phyloP scores from a whole-genome alignment of 2,113 vertebrate species.

The Phoxinus phoxinus region DNA sequence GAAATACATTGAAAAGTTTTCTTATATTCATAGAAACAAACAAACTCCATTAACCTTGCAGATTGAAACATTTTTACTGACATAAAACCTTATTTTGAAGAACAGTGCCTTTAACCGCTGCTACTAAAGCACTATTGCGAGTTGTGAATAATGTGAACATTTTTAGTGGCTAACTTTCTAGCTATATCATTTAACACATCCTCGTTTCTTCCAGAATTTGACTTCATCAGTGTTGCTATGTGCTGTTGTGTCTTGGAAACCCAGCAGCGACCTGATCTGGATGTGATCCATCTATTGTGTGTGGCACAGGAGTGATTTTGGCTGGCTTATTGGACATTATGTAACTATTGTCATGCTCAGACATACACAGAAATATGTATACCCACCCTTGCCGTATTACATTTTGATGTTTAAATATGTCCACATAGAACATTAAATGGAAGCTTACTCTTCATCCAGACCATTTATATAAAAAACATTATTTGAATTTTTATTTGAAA shows the following conservation, averaged over 20 bases:
- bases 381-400: not conserved
- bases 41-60: not conserved
- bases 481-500: no score
- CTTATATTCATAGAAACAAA: not conserved
- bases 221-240: slow-evolving; percentile 23
- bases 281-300: slow-evolving; percentile 40
- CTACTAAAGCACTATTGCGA: not conserved
- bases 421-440: not conserved
- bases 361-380: slow-evolving; percentile 2
- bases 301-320: slow-evolving; percentile 27
- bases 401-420: slow-evolving; percentile 9
- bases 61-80: not conserved
- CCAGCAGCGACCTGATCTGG: slow-evolving; percentile 21
- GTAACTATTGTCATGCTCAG: slow-evolving; percentile 16
- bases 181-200: slow-evolving; percentile 17
- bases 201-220: slow-evolving; percentile 10
- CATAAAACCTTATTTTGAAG: not conserved
- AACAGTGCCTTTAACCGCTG: not conserved
- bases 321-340: slow-evolving; percentile 33
- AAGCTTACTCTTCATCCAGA: not conserved
- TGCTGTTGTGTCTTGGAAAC: slow-evolving; percentile 26
- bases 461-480: not conserved
- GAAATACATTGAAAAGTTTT: not conserved
- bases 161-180: slow-evolving; percentile 10
- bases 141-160: not conserved